A percentile compares a stretch with the other conserved stretches of the same genome.
Evolutionary conservation across 2,888 invertebrate species (phyloP).

Genomic region (Lycophotia porphyrea): DNA sequence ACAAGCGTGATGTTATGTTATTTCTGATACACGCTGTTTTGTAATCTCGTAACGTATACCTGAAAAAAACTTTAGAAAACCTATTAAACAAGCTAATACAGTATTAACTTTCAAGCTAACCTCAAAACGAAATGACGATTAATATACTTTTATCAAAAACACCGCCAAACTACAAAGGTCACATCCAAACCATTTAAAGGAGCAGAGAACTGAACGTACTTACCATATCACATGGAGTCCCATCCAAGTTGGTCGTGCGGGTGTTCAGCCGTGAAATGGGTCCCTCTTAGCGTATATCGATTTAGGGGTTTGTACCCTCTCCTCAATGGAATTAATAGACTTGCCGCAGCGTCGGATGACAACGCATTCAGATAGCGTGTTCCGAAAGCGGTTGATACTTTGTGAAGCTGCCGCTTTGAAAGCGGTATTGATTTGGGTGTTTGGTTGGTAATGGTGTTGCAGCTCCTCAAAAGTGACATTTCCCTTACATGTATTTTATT

Average conservation of each 20-base stretch:
- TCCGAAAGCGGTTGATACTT: constrained; percentile 61
- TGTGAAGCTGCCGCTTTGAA: constrained; percentile 40
- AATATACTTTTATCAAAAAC: not conserved
- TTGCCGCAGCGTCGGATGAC: constrained; percentile 66
- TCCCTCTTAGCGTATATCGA: constrained; percentile 74
- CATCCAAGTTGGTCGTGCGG: constrained; percentile 66
- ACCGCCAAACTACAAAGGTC: constrained; percentile 26
- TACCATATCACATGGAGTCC: constrained; percentile 65
- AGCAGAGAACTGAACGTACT: constrained; percentile 55
- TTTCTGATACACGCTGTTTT: not conserved
- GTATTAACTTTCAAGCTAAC: not conserved
- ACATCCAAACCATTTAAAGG: constrained; percentile 54
- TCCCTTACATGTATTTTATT: not conserved
- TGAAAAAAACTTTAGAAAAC: not conserved
- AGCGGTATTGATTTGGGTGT: constrained; percentile 42
- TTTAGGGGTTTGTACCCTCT: constrained; percentile 67
- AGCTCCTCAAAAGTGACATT: not conserved
- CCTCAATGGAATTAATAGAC: constrained; percentile 69
- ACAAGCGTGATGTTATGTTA: not conserved
- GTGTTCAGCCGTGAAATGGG: constrained; percentile 76
- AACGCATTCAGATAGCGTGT: constrained; percentile 64
- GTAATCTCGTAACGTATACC: not conserved
- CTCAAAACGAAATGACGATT: not conserved
- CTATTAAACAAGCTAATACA: not conserved
- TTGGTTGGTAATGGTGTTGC: not conserved